Evolutionary conservation across 2,888 invertebrate species (phyloP).

Genomic region (Uloborus plumipes): DNA sequence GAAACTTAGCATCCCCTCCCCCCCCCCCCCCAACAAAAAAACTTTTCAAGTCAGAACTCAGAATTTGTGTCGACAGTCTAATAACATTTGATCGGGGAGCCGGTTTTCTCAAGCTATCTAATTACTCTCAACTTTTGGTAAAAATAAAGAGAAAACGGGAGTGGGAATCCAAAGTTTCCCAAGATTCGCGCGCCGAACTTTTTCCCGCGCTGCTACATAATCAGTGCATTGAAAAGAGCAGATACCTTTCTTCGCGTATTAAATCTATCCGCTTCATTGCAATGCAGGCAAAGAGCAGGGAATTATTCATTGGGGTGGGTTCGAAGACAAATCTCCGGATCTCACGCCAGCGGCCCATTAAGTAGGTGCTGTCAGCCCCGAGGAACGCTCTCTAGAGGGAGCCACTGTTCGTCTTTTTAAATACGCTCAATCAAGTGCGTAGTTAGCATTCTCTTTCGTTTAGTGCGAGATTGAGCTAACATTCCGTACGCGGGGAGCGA

Average conservation of each 20-base stretch:
- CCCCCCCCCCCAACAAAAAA: no score
- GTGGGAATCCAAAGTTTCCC: no score
- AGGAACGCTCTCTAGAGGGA: constrained; percentile 6
- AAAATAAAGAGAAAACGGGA: neutral
- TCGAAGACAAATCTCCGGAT: constrained; percentile 48
- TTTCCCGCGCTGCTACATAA: constrained; percentile 17
- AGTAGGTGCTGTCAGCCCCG: constrained; percentile 8
- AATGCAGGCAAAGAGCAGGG: constrained; percentile 15
- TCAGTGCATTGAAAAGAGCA: constrained; percentile 28
- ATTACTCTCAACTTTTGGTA: neutral
- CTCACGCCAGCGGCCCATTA: constrained; percentile 55
- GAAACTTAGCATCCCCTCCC: no score
- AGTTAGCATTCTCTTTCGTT: constrained; percentile 9
- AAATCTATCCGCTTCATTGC: constrained; percentile 42
- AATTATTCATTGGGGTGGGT: constrained; percentile 39
- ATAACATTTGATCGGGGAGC: no score
- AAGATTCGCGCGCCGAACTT: neutral
- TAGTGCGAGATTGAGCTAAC: neutral
- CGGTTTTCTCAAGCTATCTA: no score
- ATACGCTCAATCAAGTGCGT: constrained; percentile 17
- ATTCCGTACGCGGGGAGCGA: no score
- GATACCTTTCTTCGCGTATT: constrained; percentile 41
- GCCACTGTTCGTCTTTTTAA: constrained; percentile 25
- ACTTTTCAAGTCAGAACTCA: no score
- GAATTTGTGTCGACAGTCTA: no score